Evolutionary conservation across 2,797 vertebrate genomes (phyloP).

Genomic region (Syndactyla subalaris): DNA sequence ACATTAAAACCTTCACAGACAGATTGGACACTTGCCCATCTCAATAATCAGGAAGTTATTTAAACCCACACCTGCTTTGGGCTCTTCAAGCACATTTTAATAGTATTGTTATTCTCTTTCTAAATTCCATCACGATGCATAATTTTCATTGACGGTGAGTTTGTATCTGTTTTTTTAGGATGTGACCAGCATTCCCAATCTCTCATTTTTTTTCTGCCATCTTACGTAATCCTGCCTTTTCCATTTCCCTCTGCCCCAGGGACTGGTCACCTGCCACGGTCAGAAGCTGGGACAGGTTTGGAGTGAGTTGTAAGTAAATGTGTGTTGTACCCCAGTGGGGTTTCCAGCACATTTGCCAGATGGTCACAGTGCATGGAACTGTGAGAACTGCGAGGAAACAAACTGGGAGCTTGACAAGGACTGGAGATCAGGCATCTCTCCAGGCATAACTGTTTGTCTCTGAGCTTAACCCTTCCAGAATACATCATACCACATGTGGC

Average conservation of each 20-base stretch:
- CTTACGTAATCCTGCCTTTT: not conserved
- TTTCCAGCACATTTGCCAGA: not conserved
- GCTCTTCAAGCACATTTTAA: not conserved
- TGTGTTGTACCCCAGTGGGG: not conserved
- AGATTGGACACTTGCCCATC: not conserved
- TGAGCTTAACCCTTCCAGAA: not conserved
- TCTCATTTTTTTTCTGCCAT: not conserved
- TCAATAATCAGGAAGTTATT: not conserved
- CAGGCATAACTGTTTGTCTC: not conserved
- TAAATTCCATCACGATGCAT: not conserved
- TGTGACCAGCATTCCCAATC: not conserved
- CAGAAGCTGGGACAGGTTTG: not conserved
- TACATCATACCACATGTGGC: not conserved
- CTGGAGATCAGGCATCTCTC: not conserved
- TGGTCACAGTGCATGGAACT: not conserved
- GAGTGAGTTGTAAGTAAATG: accelerated
- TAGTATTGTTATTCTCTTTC: not conserved
- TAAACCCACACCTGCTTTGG: not conserved
- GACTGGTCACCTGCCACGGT: not conserved
- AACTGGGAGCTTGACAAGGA: not conserved
- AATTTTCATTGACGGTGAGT: not conserved
- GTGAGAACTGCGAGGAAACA: not conserved
- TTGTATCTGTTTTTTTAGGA: not conserved
- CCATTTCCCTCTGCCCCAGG: not conserved
- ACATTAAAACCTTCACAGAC: not conserved